Evolutionary conservation across 2,888 invertebrate species (phyloP), one percentile per base, ranked within the genome.

Genomic region (Cryptus viduatorius): DNA sequence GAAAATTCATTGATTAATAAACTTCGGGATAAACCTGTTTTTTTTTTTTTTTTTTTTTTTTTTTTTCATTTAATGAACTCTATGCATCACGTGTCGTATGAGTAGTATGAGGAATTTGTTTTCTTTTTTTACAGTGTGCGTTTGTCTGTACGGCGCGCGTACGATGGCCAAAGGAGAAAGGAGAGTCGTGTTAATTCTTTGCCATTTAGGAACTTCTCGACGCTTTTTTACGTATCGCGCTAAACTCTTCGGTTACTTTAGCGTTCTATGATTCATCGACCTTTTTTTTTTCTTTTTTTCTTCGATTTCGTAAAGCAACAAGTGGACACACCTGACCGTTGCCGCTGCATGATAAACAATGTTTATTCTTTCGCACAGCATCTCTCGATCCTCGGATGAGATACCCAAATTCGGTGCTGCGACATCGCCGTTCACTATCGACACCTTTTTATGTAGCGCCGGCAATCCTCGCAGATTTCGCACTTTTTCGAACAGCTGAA

Each of bases 301-400:
- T 14, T 1, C 8, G 24, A 56, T 56, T 24, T 8, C 37, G 37
- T 37, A 37, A 37, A 8, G 37, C 37, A 37, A 37, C 37, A 37
- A 0, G 5, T 37, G 37, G 12, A 81, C 81, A 8, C 48, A 93
- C 93, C 93, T 92, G 81, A 93, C 96, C 69, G 93, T 93, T 3
- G 93, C 93, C 19, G 93, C 93, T 29, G 87, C 96, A 91, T 99
- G 99, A 91, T 98, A 97, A n/a, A 99, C 96, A 53, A 98, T 95
- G 73, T 97, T 94, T 0, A 98, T 96, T 84, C 97, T 96, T 0
- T 97, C 95, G 24, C 94, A 94, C 3, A 98, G 90, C 88, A 94
- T 94, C 88, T 95, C 93, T 81, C 97, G 95, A 92, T 98, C 96
- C 16, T 95, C 94, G 0, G 94, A 93, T 1, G 96, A 96, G 68